Base-by-base conservation (phyloP, 2,888 invertebrate genomes). In the Cancer borealis region DNA sequence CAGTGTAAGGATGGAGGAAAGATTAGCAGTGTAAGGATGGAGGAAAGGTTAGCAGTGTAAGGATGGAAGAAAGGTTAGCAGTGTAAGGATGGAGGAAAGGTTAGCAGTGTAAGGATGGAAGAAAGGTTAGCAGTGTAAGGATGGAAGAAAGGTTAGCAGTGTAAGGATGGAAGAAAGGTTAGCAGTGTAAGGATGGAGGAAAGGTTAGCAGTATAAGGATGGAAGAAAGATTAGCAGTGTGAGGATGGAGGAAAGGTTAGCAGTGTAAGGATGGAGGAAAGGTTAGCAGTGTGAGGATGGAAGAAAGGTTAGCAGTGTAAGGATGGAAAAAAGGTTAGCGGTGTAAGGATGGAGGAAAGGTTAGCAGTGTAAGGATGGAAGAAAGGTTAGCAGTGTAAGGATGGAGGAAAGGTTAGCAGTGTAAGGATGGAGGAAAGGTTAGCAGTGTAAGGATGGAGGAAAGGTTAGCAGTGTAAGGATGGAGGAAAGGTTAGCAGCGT, bases 101-200 rank as follows among this genome's bases (percentile, higher is more conserved):
- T n/a, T 12, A 30, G 26, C 4, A 84, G 84, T 26, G 84, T 26
- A 30, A 84, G 84, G 26, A 10, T 12, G 84, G 84, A 84, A 6
- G 30, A n/a, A n/a, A n/a, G n/a, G n/a, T n/a, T n/a, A 84, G 26
- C 0, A 30, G 26, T 12, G 26, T n/a, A n/a, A 84, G 26, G 84
- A n/a, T 12, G 26, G 84, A n/a, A 84, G 84, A 30, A n/a, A 84
- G 84, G 84, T 39, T 26, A 84, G 84, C 4, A n/a, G 26, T 26
- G 84, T 26, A 84, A n/a, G 84, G 84, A 84, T 1, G 84, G 84
- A 84, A 84, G 84, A 30, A 84, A 84, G 84, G 84, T n/a, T n/a
- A 21, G n/a, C n/a, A n/a, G n/a, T n/a, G n/a, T n/a, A n/a, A n/a
- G n/a, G n/a, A n/a, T n/a, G n/a, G n/a, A n/a, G n/a, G n/a, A n/a